Conservation (phyloP, 1,140 invertebrate species). For the Steinernema khuongi region DNA sequence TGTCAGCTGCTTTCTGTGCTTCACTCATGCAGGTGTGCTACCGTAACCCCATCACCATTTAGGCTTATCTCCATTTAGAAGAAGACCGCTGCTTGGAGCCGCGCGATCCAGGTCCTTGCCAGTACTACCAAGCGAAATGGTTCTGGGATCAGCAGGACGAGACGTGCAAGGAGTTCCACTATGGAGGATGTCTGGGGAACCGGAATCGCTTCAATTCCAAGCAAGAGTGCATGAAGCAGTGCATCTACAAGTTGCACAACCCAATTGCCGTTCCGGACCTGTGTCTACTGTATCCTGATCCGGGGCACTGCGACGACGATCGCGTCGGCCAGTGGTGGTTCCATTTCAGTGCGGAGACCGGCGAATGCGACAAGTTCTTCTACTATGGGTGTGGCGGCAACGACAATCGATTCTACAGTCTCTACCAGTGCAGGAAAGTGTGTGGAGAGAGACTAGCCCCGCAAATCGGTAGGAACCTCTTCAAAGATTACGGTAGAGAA, state of each 20-base stretch:
- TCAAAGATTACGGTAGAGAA: not conserved
- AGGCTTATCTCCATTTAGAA: constrained; percentile 12
- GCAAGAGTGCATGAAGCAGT: constrained; percentile 47
- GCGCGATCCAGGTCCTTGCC: constrained; percentile 44
- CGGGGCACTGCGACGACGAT: constrained; percentile 39
- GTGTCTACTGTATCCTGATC: constrained; percentile 37
- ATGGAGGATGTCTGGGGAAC: constrained; percentile 50
- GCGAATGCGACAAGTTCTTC: constrained; percentile 45
- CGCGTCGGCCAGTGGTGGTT: constrained; percentile 48
- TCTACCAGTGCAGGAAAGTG: constrained; percentile 48
- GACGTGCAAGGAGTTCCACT: constrained; percentile 49
- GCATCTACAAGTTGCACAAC: constrained; percentile 47
- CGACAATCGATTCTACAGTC: constrained; percentile 47
- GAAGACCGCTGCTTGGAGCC: constrained; percentile 41
- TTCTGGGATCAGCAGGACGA: constrained; percentile 42
- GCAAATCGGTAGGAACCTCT: constrained; percentile 39
- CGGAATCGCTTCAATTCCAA: constrained; percentile 45
- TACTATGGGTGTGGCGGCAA: constrained; percentile 51
- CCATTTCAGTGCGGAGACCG: constrained; percentile 43
- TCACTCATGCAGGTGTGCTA: not conserved
- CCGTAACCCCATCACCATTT: not conserved
- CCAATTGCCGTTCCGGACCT: constrained; percentile 43
- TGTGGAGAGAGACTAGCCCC: constrained; percentile 46
- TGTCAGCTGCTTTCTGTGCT: not conserved
- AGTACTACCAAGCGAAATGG: constrained; percentile 46